Conservation (phyloP, 2,797 vertebrate species). For the Cossypha dichroa region DNA sequence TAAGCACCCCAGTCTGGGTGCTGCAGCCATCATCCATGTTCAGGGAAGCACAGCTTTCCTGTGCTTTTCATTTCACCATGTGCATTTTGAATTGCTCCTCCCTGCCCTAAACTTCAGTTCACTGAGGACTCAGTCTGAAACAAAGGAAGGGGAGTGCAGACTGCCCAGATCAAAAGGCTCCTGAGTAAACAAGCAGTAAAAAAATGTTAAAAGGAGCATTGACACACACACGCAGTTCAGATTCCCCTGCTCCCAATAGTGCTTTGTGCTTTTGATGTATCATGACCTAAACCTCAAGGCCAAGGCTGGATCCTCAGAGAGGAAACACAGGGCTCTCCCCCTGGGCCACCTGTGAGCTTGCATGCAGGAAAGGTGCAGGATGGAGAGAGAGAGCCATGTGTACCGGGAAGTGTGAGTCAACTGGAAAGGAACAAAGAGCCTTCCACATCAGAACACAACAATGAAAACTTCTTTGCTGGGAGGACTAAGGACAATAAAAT, state of each 20-base stretch:
- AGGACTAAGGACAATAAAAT: not conserved
- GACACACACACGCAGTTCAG: not conserved
- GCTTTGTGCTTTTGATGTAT: conserved; percentile 23
- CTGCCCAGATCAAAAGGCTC: conserved; percentile 22
- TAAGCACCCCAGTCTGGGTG: not conserved
- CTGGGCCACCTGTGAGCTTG: not conserved
- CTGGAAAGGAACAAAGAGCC: not conserved
- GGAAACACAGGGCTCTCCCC: not conserved
- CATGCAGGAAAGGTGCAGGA: conserved; percentile 25
- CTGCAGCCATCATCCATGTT: not conserved
- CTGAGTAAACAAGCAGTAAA: conserved; percentile 28
- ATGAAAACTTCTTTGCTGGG: not conserved
- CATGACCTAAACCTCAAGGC: conserved; percentile 12
- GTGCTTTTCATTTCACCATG: not conserved
- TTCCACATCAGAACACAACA: not conserved
- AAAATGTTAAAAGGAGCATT: not conserved
- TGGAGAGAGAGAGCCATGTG: not conserved
- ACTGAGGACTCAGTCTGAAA: not conserved
- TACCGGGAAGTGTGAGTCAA: not conserved
- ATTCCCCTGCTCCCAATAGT: not conserved
- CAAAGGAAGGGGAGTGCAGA: conserved; percentile 3
- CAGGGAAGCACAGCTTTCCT: not conserved
- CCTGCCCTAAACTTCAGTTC: not conserved
- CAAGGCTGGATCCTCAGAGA: conserved; percentile 21
- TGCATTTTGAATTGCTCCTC: not conserved